Evolutionary conservation across 2,113 vertebrate genomes (phyloP).

Genomic region (Prochilodus magdalenae): DNA sequence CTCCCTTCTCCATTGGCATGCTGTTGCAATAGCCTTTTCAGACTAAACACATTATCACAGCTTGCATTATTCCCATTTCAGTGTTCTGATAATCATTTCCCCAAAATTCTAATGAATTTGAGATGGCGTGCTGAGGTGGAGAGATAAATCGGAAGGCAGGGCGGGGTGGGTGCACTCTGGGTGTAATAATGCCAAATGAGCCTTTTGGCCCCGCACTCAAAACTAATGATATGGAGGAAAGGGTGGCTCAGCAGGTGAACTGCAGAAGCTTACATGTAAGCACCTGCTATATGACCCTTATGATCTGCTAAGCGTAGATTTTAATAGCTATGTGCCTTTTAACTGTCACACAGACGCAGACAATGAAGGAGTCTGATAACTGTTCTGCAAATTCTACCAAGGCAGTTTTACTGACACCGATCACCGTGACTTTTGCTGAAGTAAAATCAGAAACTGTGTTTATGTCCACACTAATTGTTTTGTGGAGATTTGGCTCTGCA

Average conservation of each 20-base stretch:
- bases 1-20: conserved; percentile 18
- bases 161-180: conserved; percentile 13
- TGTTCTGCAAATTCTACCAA: background rate
- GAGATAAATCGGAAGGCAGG: conserved; percentile 58
- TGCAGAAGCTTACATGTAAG: conserved; percentile 33
- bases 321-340: conserved; percentile 11
- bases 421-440: background rate
- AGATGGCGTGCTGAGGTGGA: conserved; percentile 56
- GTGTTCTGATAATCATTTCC: conserved; percentile 21
- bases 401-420: conserved; percentile 2
- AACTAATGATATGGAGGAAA: conserved; percentile 65
- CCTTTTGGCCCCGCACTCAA: conserved; percentile 58
- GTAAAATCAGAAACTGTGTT: background rate
- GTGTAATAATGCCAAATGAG: conserved; percentile 74
- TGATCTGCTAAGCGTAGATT: conserved; percentile 13
- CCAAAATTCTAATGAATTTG: conserved; percentile 46
- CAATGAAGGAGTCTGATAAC: background rate
- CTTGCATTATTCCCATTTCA: conserved; percentile 26
- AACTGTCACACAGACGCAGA: background rate
- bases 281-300: conserved; percentile 50
- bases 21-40: conserved; percentile 12
- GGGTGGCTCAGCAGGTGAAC: conserved; percentile 58
- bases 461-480: no score
- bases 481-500: no score
- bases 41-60: conserved; percentile 34